These are phyloP conservation scores for Ectemnius lituratus DNA, from an alignment of 2,888 invertebrate species.

Conservation along the genomic window DNA sequence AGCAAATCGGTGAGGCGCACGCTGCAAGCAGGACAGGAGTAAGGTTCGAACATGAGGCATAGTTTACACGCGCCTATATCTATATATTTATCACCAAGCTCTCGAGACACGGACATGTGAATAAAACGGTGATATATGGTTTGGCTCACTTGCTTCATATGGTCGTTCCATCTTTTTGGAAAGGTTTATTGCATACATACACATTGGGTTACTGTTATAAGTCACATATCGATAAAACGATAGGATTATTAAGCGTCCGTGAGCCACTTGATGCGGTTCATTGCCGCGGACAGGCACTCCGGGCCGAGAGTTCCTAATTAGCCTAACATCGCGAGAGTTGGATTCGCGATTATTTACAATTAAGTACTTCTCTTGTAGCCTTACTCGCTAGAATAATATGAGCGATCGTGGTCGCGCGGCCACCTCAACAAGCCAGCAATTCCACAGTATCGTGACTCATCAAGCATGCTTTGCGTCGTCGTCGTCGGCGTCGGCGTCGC, in stretches of 20 bases:
- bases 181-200: conserved; percentile 44
- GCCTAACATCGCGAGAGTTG: conserved; percentile 30
- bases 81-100: too few species aligned
- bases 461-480: too few species aligned
- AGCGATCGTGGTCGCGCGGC: too few species aligned
- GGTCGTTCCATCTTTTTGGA: background rate
- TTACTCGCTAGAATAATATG: too few species aligned
- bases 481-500: too few species aligned
- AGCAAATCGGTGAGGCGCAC: too few species aligned
- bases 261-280: conserved; percentile 2
- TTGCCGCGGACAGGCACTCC: too few species aligned
- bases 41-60: too few species aligned
- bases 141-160: background rate
- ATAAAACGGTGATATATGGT: background rate
- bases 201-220: conserved; percentile 18
- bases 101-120: background rate
- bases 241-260: conserved; percentile 19
- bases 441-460: too few species aligned
- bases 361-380: conserved; percentile 31
- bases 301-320: conserved; percentile 18
- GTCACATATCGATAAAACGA: conserved; percentile 18
- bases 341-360: conserved; percentile 49
- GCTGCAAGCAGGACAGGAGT: too few species aligned
- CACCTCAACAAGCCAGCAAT: too few species aligned
- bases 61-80: background rate